Base-by-base conservation (phyloP, 2,113 vertebrate genomes). In the Psilopogon haemacephalus region DNA sequence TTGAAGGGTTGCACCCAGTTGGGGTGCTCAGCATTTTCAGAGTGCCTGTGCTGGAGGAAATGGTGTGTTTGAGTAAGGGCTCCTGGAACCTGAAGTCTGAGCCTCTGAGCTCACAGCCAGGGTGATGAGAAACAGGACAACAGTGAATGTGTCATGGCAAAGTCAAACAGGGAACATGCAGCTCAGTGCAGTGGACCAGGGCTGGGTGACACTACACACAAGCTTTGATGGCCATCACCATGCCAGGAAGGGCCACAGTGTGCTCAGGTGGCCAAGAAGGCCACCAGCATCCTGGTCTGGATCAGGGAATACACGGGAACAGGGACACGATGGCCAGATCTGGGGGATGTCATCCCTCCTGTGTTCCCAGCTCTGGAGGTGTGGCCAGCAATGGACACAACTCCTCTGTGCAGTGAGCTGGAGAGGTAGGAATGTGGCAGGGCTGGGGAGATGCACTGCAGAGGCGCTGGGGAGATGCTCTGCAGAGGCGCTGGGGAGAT, bases 301-400 rank as follows among this genome's bases (percentile, higher is more conserved):
- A 50, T 50, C 48, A 50, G 48, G 32, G 8, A 16, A 38, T 48
- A 64, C 1, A 1, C 0, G 4, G 80, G 67, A 42, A 54, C 1
- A 5, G 38, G 59, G 42, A 32, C 3, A 5, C 0, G 2, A 3
- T 0, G 30, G 9, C 6, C 0, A 17, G 60, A 9, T 70, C 30
- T 74, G 52, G 55, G 63, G 7, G 24, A 21, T 67, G 2, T 8
- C 54, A 77, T 27, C 55, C 6, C 52, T 73, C 37, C 16, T 0
- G 1, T 46, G 15, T 50, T 35, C 38, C 60, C 12, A 28, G 21
- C 19, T 28, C 59, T 5, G 3, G 65, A 58, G 7, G 46, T 23
- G 23, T 48, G 46, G 6, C 52, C 32, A 1, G 1, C 37, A 35
- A 24, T 1, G 5, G 5, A 58, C 1, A 0, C 3, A 0, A 21